Base-by-base conservation (phyloP, 2,888 invertebrate genomes). In the Erannis defoliaria region DNA sequence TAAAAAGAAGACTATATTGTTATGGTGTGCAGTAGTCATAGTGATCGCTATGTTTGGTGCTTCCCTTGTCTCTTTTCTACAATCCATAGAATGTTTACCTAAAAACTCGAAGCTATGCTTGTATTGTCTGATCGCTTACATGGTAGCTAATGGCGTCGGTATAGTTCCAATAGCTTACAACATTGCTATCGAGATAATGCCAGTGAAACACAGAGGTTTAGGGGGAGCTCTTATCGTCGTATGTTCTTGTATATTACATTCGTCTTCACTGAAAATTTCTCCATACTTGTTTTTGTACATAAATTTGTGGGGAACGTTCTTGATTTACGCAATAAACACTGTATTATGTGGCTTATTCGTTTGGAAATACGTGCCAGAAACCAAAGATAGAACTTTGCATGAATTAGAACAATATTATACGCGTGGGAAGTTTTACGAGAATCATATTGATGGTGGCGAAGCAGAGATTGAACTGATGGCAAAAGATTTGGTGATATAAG, bases 381-480 rank as follows among this genome's bases (percentile, higher is more conserved):
- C 65, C 0, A 68, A 63, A 38, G 55, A 48, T 5, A 57, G 61
- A 26, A 64, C 62, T 8, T 49, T 67, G 29, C 49, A 54, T 2
- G 67, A 67, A 29, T 38, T 67, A n/a, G 65, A 68, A 56, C 21
- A 66, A 5, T 66, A 48, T 56, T 68, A 66, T 42, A 43, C 26
- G 3, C 12, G 45, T 31, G 64, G 59, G 0, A 48, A 40, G n/a
- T 58, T 50, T 58, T 23, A n/a, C 21, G 26, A 42, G 1, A 43
- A 19, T 14, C n/a, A n/a, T 37, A 16, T 14, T 10, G 19, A 35
- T 19, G 21, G 14, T 8, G n/a, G 6, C 1, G n/a, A 23, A 4
- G 42, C 2, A 18, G 8, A 16, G 8, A 42, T 8, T n/a, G 42
- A 40, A 40, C 10, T 40, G 12, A 37, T 37, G 16, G 8, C 14